phyloP scores from a whole-genome alignment of 2,113 vertebrate species.

The Nothoprocta pentlandii region DNA sequence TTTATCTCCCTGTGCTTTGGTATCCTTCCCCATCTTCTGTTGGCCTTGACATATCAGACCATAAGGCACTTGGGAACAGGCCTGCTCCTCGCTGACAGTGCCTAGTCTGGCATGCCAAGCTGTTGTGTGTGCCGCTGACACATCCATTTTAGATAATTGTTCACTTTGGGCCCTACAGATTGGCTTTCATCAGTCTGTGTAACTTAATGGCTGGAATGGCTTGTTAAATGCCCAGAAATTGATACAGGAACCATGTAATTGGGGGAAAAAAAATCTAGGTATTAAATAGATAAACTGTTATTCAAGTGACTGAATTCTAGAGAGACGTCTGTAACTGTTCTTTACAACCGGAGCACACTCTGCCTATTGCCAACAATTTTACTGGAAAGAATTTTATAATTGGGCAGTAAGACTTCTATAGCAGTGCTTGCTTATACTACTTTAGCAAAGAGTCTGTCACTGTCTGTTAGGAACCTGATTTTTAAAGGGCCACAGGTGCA shows the following conservation, averaged over 20 bases:
- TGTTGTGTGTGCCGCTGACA: accelerated
- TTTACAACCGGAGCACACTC: background rate
- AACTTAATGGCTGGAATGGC: background rate
- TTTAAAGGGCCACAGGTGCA: background rate
- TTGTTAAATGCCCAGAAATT: accelerated
- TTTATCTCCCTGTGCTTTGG: too few species aligned
- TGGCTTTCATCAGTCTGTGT: accelerated
- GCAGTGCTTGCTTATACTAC: background rate
- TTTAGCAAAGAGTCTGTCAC: background rate
- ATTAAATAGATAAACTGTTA: background rate
- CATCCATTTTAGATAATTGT: accelerated
- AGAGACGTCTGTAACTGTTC: background rate
- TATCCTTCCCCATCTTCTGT: background rate
- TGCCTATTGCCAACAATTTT: background rate
- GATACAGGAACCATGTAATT: background rate
- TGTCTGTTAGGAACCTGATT: background rate
- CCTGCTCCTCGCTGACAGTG: background rate
- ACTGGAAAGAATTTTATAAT: background rate
- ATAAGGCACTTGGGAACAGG: background rate
- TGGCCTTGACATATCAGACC: background rate
- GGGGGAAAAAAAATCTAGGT: background rate
- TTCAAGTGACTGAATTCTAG: background rate
- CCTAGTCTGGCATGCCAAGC: accelerated
- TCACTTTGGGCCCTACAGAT: background rate
- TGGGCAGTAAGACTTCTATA: background rate